Evolutionary conservation across 2,888 invertebrate species (phyloP), one percentile per base, ranked within the genome.

Genomic region (Mesoligia furuncula): DNA sequence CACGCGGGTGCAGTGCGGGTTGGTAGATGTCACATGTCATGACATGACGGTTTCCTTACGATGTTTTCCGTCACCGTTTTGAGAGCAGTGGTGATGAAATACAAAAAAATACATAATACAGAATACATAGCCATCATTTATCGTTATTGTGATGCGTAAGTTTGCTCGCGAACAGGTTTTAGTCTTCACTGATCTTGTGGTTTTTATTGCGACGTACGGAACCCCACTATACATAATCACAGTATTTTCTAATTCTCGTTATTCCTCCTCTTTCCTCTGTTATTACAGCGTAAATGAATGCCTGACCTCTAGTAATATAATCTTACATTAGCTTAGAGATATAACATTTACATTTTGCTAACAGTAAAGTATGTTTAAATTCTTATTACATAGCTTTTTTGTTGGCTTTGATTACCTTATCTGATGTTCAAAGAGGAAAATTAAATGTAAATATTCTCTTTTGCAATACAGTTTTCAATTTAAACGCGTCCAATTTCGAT

Each of bases 211-310:
- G 9, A 36, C 39, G 0, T 67, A 27, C 15, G 48, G 69, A 77
- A 51, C 77, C 57, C 77, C 42, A 81, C 65, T 27, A 57, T 39
- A 71, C 66, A 77, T 81, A 73, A 83, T 78, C 78, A 59, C 42
- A 67, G 83, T 70, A 39, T 83, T 82, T 67, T 67, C 48, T 72
- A 66, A 80, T 84, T 66, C 48, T 74, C 69, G 51, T 74, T 65
- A 59, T 66, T 62, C 27, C 54, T 74, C 61, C 54, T 66, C 42
- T 59, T 31, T 68, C 57, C 48, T 67, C 61, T 75, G 80, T 80
- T 82, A 71, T 75, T 80, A 80, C 68, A 67, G 69, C 80, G 75
- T 59, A 84, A 83, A 85, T 83, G 27, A 69, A 81, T 73, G 73
- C 45, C 51, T 67, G 81, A 73, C 82, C 80, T 84, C 51, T 36